Percentiles rank a stretch among this genome's conserved stretches.
phyloP scores from a whole-genome alignment of 2,888 invertebrate species.

The Conistra vaccinii region DNA sequence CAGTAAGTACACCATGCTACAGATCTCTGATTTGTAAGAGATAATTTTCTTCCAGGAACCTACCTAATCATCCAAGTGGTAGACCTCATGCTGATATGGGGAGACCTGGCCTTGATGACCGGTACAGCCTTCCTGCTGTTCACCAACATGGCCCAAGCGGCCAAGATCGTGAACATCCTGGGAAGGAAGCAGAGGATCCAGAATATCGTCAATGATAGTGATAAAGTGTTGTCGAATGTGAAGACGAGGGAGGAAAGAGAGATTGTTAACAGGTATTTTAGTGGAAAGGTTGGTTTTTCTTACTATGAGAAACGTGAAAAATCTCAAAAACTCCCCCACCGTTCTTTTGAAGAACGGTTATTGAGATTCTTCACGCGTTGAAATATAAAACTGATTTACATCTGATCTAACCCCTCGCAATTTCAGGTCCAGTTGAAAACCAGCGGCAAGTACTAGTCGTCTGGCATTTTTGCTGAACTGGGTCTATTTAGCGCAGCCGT shows the following conservation, averaged over 20 bases:
- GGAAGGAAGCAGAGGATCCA: conserved; percentile 72
- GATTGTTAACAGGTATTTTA: conserved; percentile 78
- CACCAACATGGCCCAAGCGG: conserved; percentile 85
- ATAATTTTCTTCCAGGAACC: conserved; percentile 73
- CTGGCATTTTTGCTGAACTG: neutral
- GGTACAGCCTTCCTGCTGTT: conserved; percentile 85
- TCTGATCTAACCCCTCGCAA: neutral
- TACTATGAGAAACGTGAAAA: neutral
- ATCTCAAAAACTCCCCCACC: too few relatives aligned
- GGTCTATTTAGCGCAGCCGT: neutral
- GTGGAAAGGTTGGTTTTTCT: neutral
- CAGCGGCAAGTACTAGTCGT: neutral
- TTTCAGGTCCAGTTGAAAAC: neutral
- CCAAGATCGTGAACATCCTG: conserved; percentile 82
- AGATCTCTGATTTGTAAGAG: neutral
- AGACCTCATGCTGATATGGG: conserved; percentile 87
- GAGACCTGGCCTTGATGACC: conserved; percentile 86
- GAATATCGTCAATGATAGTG: conserved; percentile 74
- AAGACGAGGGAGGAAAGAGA: conserved; percentile 68
- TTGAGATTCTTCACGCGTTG: neutral
- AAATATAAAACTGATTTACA: neutral
- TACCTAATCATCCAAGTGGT: conserved; percentile 86
- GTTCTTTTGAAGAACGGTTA: neutral
- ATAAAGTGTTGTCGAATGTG: conserved; percentile 71
- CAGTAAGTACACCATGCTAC: neutral